A percentile compares a stretch with the other conserved stretches of the same genome.
phyloP scores from a whole-genome alignment of 2,888 invertebrate species.

The Xylota segnis region DNA sequence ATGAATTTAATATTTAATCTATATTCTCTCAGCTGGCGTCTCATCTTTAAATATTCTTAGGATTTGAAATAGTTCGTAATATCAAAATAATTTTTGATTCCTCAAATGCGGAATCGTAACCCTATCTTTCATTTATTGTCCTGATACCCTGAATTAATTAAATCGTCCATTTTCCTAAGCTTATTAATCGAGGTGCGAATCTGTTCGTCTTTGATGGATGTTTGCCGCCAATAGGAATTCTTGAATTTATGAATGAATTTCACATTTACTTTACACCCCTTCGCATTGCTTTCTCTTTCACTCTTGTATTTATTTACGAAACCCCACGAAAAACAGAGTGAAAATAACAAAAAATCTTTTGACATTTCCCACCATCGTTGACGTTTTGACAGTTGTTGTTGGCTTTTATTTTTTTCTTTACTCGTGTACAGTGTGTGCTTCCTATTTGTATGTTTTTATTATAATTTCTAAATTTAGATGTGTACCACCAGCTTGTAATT shows the following conservation, averaged over 20 bases:
- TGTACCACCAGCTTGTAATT: conserved; percentile 44
- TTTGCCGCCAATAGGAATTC: background rate
- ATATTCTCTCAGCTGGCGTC: no score
- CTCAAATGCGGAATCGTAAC: no score
- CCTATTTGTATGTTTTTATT: conserved; percentile 68
- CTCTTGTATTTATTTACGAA: conserved; percentile 67
- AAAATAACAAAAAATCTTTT: conserved; percentile 39
- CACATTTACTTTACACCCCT: conserved; percentile 13
- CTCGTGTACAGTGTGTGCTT: conserved; percentile 49
- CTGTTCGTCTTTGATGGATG: no score
- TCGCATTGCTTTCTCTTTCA: conserved; percentile 41
- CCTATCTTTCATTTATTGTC: background rate
- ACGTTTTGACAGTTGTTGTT: conserved; percentile 45
- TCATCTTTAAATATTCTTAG: no score
- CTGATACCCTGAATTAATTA: background rate
- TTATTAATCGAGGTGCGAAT: conserved; percentile 1
- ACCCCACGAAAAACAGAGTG: background rate
- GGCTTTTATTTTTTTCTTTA: conserved; percentile 52
- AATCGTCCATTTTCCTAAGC: conserved; percentile 11
- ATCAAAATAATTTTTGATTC: no score
- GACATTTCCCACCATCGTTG: conserved; percentile 49
- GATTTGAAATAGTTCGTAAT: no score
- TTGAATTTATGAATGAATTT: conserved; percentile 57
- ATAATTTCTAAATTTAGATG: conserved; percentile 75
- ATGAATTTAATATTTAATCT: no score